Percentiles rank a stretch among this genome's conserved stretches.
phyloP scores from a whole-genome alignment of 2,797 vertebrate species.

The Ceryle rudis region DNA sequence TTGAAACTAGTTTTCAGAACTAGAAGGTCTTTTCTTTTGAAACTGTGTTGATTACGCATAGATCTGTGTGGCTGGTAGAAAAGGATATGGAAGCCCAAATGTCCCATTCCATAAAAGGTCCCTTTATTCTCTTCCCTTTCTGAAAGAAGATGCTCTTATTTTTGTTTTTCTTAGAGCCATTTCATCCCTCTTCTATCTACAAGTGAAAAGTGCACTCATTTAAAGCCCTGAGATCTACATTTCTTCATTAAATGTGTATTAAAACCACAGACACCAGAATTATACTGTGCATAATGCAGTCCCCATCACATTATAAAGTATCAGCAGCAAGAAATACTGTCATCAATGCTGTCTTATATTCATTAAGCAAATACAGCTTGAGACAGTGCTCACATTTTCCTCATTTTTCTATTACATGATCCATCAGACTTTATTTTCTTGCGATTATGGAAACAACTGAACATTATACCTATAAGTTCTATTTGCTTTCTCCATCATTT shows the following conservation, averaged over 20 bases:
- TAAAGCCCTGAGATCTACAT: background rate
- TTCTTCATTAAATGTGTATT: slow-evolving; percentile 20
- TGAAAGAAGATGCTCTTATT: background rate
- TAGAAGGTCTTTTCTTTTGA: background rate
- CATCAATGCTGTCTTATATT: background rate
- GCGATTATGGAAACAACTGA: slow-evolving; percentile 17
- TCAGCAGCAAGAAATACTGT: background rate
- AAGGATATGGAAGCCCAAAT: background rate
- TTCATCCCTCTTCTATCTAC: background rate
- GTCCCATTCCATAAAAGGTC: background rate
- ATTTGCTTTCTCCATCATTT: slow-evolving; percentile 30
- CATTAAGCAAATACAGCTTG: slow-evolving; percentile 9
- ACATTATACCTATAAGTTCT: slow-evolving; percentile 22
- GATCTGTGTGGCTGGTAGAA: background rate
- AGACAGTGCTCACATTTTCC: background rate
- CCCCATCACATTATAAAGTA: background rate
- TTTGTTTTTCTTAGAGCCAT: background rate
- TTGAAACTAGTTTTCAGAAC: background rate
- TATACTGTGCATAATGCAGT: background rate
- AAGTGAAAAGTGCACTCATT: background rate
- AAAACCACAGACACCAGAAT: background rate
- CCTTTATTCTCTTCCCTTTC: background rate
- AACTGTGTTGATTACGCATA: background rate
- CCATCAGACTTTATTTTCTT: slow-evolving; percentile 18
- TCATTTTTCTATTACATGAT: slow-evolving; percentile 37